Base-by-base conservation (phyloP, 2,797 vertebrate genomes). In the Xenops minutus region DNA sequence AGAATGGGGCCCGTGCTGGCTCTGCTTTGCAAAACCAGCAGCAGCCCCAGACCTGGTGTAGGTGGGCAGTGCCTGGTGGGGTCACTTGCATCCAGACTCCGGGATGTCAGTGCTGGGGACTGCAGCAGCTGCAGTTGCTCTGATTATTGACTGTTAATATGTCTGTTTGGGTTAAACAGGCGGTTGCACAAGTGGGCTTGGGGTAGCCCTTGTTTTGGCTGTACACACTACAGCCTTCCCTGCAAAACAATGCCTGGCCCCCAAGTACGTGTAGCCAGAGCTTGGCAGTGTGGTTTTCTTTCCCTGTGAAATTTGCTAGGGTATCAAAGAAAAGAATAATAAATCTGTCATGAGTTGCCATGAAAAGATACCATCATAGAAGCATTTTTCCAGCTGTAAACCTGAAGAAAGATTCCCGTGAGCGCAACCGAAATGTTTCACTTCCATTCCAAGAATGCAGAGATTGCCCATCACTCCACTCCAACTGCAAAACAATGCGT, bases 321-420 rank as follows among this genome's bases (percentile, higher is more conserved):
- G 19, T 82, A 83, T 76, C 85, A 94, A 82, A 94, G 74, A 59
- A 85, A 85, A 84, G 77, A 72, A 66, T 59, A 92, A 90, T 90
- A 93, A 84, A 95, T 93, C 92, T 90, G 71, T 90, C 76, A 76
- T 14, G 71, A 85, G 48, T 24, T 80, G 74, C 74, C 76, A 51
- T 79, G 77, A 93, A 90, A 94, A 96, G 24, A 86, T 77, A 68
- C 71, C 85, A 85, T 79, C 61, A 64, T 36, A 18, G 7, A 92
- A 95, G 32, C 27, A 24, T 77, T 94, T 85, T 86, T 90, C 74
- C 77, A 86, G 74, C 80, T 94, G 74, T 84, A 93, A 95, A 95
- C 77, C 86, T 80, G 88, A 87, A 79, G 58, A 67, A 89, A 79
- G 69, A 71, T 66, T 87, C 59, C 74, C 78, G 79, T 44, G 48